phyloP scores from a whole-genome alignment of 2,797 vertebrate genomes.

The Potorous gilbertii region DNA sequence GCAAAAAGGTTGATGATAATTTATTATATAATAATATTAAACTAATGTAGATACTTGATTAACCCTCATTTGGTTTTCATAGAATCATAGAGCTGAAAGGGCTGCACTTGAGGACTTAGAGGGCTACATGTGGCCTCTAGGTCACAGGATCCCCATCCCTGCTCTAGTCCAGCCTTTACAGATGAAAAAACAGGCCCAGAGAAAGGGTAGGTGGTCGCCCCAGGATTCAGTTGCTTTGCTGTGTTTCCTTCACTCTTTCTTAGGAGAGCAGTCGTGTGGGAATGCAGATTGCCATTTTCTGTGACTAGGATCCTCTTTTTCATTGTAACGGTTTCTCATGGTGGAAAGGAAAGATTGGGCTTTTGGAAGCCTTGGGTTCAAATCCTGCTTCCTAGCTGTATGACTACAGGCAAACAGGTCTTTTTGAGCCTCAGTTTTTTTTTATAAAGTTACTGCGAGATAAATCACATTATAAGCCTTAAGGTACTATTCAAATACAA shows the following conservation, averaged over 20 bases:
- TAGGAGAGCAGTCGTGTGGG: background rate
- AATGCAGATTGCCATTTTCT: background rate
- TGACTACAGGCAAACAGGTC: background rate
- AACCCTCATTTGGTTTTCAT: background rate
- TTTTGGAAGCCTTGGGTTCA: background rate
- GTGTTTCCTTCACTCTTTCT: no score
- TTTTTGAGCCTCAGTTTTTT: background rate
- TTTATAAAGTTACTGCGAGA: background rate
- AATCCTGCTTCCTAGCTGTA: background rate
- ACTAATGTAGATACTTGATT: background rate
- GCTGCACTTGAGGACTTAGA: no score
- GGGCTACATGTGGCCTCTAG: no score
- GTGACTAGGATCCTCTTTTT: background rate
- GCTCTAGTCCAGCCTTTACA: background rate
- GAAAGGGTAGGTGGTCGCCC: background rate
- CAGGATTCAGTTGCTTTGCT: background rate
- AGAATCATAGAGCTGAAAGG: background rate
- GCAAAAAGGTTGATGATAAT: background rate
- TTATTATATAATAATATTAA: background rate
- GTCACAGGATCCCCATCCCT: no score
- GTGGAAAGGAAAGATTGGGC: background rate
- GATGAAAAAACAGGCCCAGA: background rate
- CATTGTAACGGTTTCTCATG: background rate
- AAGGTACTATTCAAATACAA: background rate
- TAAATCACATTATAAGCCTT: background rate